Percentiles rank a stretch among this genome's conserved stretches.
These are phyloP conservation scores for Odontocolon sp. DNA, from an alignment of 2,888 invertebrate species.

Conservation along the genomic window DNA sequence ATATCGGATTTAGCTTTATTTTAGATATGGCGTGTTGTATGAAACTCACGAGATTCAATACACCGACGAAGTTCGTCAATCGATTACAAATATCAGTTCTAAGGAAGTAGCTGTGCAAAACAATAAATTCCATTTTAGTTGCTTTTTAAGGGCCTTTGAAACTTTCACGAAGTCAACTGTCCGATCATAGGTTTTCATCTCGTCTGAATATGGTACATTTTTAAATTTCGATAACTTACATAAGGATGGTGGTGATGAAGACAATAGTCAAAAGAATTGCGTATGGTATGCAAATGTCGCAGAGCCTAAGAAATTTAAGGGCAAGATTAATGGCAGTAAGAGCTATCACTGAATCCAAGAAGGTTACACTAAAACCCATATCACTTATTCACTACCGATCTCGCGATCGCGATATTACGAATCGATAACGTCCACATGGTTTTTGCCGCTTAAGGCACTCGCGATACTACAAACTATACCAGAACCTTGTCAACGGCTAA, in stretches of 20 bases:
- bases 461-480: not conserved
- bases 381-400: conserved; percentile 63
- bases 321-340: conserved; percentile 68
- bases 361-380: conserved; percentile 71
- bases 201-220: conserved; percentile 31
- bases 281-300: conserved; percentile 73
- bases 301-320: conserved; percentile 70
- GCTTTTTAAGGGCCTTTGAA: too few species aligned
- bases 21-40: not conserved
- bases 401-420: conserved; percentile 29
- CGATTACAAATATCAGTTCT: not conserved
- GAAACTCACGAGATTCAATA: not conserved
- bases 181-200: conserved; percentile 48
- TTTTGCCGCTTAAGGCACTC: not conserved
- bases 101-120: not conserved
- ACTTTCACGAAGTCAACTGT: not conserved
- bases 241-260: conserved; percentile 68
- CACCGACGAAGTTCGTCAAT: not conserved
- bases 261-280: conserved; percentile 72
- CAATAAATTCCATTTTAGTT: too few species aligned
- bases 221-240: conserved; percentile 66
- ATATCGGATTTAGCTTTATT: conserved; percentile 40
- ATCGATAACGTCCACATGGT: conserved; percentile 40
- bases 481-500: conserved; percentile 11
- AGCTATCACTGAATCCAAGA: conserved; percentile 71